Base-by-base conservation (phyloP, 2,113 vertebrate genomes). In the Pomatorhinus ruficollis region DNA sequence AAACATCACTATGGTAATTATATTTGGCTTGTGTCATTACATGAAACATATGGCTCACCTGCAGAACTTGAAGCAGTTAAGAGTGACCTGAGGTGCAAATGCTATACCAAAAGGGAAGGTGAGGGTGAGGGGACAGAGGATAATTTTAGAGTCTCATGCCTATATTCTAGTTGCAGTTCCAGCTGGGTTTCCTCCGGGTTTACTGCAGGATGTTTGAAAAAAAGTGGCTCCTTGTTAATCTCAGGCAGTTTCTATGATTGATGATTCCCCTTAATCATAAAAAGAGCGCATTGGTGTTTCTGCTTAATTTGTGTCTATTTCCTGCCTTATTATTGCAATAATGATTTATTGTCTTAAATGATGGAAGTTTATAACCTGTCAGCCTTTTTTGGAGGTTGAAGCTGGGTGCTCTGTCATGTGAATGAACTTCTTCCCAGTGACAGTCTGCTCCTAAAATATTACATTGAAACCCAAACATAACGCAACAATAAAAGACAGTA, bases 181-280 rank as follows among this genome's bases (percentile, higher is more conserved):
- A 98, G 97, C 97, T 98, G 97, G 94, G 88, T 98, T 97, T 97
- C 97, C 95, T 98, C 97, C 96, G 95, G 93, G 91, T 98, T 98
- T 98, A 97, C 97, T 97, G 94, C 97, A 97, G 98, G 97, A 98
- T 98, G 97, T 98, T 98, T 97, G 97, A 97, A 98, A 98, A 98
- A 98, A 98, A 97, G 94, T 94, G 92, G 83, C 88, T 98, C 61
- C 96, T 96, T 98, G 95, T 97, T 98, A 97, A 97, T 97, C 97
- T 97, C 93, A 93, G 96, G 96, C 97, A 97, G 97, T 91, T 84
- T 81, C 81, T 96, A 49, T 97, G 97, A 98, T 97, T 98, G 97
- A 98, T 98, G 97, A 84, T 93, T 97, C 96, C 68, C 80, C 96
- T 95, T 96, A 97, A 97, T 97, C 79, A 21, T 97, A 96, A 97